Conservation (phyloP, 2,113 vertebrate genomes). For the Pelvicachromis taeniatus region DNA sequence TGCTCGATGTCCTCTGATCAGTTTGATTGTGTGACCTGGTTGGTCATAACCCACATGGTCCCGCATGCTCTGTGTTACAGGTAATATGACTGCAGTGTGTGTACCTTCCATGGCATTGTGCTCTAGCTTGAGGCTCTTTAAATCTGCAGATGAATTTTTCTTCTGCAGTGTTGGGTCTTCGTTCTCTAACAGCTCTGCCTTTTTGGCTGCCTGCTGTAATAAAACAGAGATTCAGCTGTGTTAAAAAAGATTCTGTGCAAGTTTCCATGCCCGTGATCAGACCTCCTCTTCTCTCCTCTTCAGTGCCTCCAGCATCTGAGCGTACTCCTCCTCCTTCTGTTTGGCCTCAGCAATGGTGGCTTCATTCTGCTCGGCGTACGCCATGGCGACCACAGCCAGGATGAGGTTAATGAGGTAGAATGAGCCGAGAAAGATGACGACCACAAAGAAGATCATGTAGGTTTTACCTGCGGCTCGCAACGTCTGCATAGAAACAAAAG, state of each 20-base stretch:
- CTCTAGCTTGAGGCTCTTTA: not conserved
- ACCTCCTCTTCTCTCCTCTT: constrained; percentile 84
- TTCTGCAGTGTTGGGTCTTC: not conserved
- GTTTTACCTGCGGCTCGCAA: constrained; percentile 91
- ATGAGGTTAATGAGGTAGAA: constrained; percentile 98
- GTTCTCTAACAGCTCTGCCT: not conserved
- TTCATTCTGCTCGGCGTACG: constrained; percentile 87
- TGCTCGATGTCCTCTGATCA: not conserved
- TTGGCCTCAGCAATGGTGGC: constrained; percentile 83
- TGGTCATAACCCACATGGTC: not conserved
- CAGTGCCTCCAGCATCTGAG: constrained; percentile 81
- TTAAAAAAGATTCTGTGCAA: not conserved
- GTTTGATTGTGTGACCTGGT: not conserved
- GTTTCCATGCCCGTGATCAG: not conserved
- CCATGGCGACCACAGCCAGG: constrained; percentile 95
- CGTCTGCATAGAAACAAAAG: constrained; percentile 70
- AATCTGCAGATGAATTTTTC: not conserved
- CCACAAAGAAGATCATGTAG: constrained; percentile 94
- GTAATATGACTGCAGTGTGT: not conserved
- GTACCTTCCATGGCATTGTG: constrained; percentile 5
- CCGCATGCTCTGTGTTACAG: not conserved
- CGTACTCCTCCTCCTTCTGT: constrained; percentile 89
- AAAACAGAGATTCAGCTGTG: not conserved
- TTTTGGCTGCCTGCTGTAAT: constrained; percentile 2
- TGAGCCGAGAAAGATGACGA: constrained; percentile 93